phyloP scores from a whole-genome alignment of 2,888 invertebrate genomes.

The Ornithoptera alexandrae region DNA sequence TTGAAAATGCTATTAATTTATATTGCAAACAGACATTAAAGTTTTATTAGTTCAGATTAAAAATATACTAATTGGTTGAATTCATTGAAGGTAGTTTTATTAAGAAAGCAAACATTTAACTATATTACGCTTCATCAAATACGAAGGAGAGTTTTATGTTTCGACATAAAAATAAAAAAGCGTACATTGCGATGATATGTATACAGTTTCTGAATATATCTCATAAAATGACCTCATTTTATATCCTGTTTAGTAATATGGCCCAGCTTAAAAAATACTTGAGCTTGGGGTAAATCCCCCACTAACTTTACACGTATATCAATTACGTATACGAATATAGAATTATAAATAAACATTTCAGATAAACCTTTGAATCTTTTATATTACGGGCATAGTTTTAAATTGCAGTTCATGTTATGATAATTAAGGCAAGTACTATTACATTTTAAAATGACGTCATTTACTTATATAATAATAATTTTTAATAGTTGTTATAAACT shows the following conservation, averaged over 20 bases:
- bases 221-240: constrained; percentile 2
- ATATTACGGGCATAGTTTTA: too few relatives aligned
- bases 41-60: too few relatives aligned
- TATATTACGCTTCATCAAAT: not conserved
- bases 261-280: not conserved
- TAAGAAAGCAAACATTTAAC: not conserved
- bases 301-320: not conserved
- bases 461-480: too few relatives aligned
- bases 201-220: not conserved
- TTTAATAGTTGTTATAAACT: too few relatives aligned
- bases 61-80: too few relatives aligned
- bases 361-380: too few relatives aligned
- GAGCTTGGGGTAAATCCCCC: not conserved
- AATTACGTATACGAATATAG: not conserved
- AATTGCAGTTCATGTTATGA: too few relatives aligned
- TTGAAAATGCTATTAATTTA: too few relatives aligned
- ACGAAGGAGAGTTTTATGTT: not conserved
- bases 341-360: not conserved
- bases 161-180: not conserved
- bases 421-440: too few relatives aligned
- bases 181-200: not conserved
- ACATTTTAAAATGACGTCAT: too few relatives aligned
- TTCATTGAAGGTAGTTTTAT: too few relatives aligned
- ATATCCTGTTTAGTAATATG: constrained; percentile 7
- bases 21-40: too few relatives aligned